Evolutionary conservation across 2,797 vertebrate genomes (phyloP).

Genomic region (Catostomus latipinnis): DNA sequence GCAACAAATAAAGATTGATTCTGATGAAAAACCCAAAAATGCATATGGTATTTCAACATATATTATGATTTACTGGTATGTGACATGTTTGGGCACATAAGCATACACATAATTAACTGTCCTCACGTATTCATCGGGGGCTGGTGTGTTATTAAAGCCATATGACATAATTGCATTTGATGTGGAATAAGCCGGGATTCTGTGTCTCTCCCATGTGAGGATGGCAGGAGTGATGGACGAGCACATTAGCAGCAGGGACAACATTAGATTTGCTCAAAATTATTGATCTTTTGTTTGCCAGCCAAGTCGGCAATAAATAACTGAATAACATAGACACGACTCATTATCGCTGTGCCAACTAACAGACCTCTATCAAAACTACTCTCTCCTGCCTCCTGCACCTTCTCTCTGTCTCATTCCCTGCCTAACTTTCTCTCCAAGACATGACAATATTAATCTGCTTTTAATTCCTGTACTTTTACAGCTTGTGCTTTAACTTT

Average conservation of each 20-base stretch:
- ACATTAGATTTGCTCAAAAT: constrained; percentile 89
- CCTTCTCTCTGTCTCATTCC: constrained; percentile 65
- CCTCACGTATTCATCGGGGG: constrained; percentile 62
- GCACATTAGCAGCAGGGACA: constrained; percentile 84
- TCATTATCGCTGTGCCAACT: constrained; percentile 84
- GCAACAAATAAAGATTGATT: constrained; percentile 84
- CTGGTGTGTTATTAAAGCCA: constrained; percentile 80
- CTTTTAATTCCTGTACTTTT: constrained; percentile 65
- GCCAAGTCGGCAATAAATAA: constrained; percentile 87
- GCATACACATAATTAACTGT: constrained; percentile 68
- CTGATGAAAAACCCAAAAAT: constrained; percentile 57
- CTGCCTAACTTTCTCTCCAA: constrained; percentile 71
- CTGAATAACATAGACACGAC: constrained; percentile 80
- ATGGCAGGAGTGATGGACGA: constrained; percentile 85
- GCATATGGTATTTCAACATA: constrained; percentile 66
- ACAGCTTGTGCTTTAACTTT: constrained; percentile 69
- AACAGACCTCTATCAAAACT: constrained; percentile 83
- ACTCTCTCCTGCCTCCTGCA: constrained; percentile 61
- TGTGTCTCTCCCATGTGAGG: constrained; percentile 81
- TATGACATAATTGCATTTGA: constrained; percentile 84
- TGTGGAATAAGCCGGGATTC: constrained; percentile 84
- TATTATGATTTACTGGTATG: constrained; percentile 78
- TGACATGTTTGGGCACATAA: constrained; percentile 72
- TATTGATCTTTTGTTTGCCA: constrained; percentile 88
- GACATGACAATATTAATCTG: constrained; percentile 55